These are phyloP conservation scores for Thalassaphorura encarpata DNA, from an alignment of 1,140 invertebrate genomes.

Conservation along the genomic window DNA sequence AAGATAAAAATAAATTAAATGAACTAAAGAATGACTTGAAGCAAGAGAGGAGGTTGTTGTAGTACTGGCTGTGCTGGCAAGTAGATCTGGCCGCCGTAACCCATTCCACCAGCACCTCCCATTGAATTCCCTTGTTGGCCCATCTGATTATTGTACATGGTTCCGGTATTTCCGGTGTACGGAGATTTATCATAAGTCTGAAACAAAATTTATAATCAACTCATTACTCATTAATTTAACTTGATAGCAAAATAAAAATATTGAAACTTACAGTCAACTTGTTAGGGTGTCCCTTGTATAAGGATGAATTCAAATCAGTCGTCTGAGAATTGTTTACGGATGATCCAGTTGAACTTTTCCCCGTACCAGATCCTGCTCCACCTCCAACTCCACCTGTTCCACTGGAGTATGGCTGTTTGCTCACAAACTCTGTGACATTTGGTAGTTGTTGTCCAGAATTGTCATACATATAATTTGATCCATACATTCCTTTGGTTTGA, in stretches of 20 bases:
- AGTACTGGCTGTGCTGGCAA: conserved; percentile 29
- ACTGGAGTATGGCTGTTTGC: conserved; percentile 24
- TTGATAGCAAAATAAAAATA: not conserved
- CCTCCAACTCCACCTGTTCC: conserved; percentile 20
- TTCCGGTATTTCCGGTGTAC: conserved; percentile 16
- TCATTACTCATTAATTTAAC: not conserved
- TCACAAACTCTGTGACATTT: not conserved
- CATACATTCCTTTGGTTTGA: conserved; percentile 20
- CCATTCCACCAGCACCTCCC: conserved; percentile 26
- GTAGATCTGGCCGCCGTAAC: conserved; percentile 24
- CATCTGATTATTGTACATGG: conserved; percentile 13
- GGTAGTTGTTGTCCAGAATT: not conserved
- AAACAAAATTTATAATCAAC: not conserved
- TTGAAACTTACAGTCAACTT: conserved; percentile 26
- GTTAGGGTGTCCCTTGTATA: conserved; percentile 29
- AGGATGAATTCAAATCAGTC: conserved; percentile 32
- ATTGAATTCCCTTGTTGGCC: conserved; percentile 22
- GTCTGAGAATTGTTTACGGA: conserved; percentile 25
- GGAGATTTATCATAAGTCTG: conserved; percentile 29
- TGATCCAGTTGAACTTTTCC: conserved; percentile 20
- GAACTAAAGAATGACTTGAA: conserved; percentile 26
- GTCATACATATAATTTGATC: not conserved
- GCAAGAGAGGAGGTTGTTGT: conserved; percentile 24
- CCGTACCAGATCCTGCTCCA: conserved; percentile 11
- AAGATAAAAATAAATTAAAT: not conserved